Conservation (phyloP, 64 coral and sea anemone species). For the Platygyra sinensis region DNA sequence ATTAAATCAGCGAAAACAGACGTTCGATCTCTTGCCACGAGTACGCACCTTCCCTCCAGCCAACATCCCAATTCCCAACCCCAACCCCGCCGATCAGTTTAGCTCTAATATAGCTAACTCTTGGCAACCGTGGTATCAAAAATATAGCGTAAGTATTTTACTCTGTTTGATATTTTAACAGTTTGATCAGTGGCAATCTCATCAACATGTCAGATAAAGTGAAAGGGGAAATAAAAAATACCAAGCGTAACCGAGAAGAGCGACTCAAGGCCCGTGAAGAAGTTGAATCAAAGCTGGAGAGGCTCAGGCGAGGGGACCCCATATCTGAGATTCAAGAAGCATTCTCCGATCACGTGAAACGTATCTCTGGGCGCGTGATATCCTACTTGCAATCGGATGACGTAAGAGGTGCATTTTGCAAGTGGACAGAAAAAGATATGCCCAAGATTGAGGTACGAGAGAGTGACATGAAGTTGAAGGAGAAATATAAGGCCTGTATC, state of each 20-base stretch:
- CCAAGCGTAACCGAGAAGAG: neutral
- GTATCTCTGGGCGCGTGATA: neutral
- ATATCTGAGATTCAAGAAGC: neutral
- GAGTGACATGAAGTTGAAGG: neutral
- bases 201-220: neutral
- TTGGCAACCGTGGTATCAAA: neutral
- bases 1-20: too few relatives aligned
- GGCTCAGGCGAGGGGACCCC: neutral
- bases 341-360: neutral
- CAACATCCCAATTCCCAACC: too few relatives aligned
- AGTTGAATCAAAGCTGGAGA: neutral
- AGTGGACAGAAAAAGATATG: neutral
- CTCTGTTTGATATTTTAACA: neutral
- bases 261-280: neutral
- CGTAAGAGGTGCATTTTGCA: neutral
- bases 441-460: neutral
- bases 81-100: too few relatives aligned
- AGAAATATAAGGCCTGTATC: neutral
- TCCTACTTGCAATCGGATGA: constrained; percentile 1
- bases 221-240: neutral
- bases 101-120: too few relatives aligned
- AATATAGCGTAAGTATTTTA: neutral
- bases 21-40: too few relatives aligned
- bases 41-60: too few relatives aligned
- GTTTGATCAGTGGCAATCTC: neutral